These are phyloP conservation scores for Dasyurus viverrinus DNA, from an alignment of 2,113 vertebrate genomes.

Conservation along the genomic window DNA sequence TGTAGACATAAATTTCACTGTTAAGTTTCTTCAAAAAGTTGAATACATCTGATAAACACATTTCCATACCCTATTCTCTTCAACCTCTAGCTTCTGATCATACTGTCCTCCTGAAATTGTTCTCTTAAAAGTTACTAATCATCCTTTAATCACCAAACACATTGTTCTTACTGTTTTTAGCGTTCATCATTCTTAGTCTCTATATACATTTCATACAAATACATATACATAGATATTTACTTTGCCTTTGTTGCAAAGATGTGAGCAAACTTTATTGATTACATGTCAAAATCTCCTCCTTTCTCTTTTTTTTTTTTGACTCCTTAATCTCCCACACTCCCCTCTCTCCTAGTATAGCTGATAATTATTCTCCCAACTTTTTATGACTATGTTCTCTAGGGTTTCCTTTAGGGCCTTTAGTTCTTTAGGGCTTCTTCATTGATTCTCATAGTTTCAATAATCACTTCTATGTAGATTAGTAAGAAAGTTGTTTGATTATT, in stretches of 20 bases:
- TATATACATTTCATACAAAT: too few relatives aligned
- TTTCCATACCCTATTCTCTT: background rate
- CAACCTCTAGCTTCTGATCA: background rate
- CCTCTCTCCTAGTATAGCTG: background rate
- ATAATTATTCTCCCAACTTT: background rate
- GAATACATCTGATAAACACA: background rate
- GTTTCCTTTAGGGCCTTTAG: too few relatives aligned
- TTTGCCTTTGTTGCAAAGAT: too few relatives aligned
- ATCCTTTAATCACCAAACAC: background rate
- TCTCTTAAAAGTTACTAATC: background rate
- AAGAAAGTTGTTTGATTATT: background rate
- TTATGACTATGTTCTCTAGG: background rate
- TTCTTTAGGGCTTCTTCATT: background rate
- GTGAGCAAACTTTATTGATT: too few relatives aligned
- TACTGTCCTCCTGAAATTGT: background rate
- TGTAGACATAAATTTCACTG: background rate
- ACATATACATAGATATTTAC: too few relatives aligned
- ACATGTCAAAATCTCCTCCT: too few relatives aligned
- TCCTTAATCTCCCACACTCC: too few relatives aligned
- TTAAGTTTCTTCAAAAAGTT: background rate
- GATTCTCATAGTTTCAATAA: background rate
- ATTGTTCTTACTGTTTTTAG: background rate
- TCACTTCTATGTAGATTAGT: background rate
- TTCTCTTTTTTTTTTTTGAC: too few relatives aligned
- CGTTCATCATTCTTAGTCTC: too few relatives aligned